phyloP scores from a whole-genome alignment of 2,113 vertebrate species.

The Anas platyrhynchos region DNA sequence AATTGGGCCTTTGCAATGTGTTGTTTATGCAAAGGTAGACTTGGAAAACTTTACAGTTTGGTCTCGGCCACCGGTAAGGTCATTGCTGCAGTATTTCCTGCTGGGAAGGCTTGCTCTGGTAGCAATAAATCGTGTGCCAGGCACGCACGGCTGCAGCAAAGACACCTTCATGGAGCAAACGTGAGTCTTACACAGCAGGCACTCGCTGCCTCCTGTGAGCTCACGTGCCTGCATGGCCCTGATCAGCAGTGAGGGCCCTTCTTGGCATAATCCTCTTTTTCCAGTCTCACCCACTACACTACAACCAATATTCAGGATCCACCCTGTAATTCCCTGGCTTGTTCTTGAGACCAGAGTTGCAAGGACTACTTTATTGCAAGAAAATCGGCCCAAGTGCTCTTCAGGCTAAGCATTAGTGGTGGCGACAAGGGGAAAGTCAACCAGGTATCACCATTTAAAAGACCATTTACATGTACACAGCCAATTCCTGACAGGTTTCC shows the following conservation, averaged over 20 bases:
- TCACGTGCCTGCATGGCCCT: neutral
- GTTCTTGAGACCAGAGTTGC: neutral
- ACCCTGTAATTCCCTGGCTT: neutral
- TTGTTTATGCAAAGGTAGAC: neutral
- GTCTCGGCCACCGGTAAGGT: neutral
- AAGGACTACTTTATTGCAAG: neutral
- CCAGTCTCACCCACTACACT: neutral
- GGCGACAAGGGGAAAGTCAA: neutral
- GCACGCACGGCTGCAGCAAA: fast-evolving
- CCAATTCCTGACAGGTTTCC: neutral
- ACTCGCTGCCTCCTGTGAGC: neutral
- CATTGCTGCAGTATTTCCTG: neutral
- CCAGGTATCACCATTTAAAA: neutral
- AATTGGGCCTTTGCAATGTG: fast-evolving
- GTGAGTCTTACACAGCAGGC: fast-evolving
- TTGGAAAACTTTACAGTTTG: conserved; percentile 8
- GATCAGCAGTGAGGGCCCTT: neutral
- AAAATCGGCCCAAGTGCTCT: neutral
- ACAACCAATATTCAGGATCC: neutral
- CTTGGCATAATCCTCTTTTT: neutral
- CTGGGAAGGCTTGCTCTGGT: neutral
- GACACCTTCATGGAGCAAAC: fast-evolving
- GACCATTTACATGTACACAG: neutral
- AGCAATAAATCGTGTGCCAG: fast-evolving
- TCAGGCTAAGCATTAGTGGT: neutral